Percentiles rank a stretch among this genome's conserved stretches.
phyloP scores from a whole-genome alignment of 2,888 invertebrate species.

The Silvanus unidentatus region DNA sequence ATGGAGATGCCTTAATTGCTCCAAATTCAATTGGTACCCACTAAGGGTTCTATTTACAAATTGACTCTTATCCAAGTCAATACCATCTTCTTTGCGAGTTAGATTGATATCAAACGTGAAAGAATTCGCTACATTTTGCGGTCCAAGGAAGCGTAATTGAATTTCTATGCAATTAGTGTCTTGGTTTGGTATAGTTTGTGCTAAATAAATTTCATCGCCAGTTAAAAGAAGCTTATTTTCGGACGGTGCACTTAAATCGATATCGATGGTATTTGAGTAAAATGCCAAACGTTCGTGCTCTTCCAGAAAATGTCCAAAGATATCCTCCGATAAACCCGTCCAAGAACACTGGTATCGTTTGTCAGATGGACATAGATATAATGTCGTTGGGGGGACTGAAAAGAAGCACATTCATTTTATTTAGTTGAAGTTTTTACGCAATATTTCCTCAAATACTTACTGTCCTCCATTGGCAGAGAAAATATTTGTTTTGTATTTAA shows the following conservation, averaged over 20 bases:
- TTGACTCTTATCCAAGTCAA: too few species aligned
- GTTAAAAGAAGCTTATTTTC: constrained; percentile 31
- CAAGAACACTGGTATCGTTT: constrained; percentile 33
- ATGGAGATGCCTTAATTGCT: constrained; percentile 11
- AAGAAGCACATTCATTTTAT: too few species aligned
- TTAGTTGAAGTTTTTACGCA: too few species aligned
- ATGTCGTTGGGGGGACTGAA: too few species aligned
- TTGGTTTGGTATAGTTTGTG: constrained; percentile 22
- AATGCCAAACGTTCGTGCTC: constrained; percentile 31
- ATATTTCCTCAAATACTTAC: too few species aligned
- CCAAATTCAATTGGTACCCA: constrained; percentile 16
- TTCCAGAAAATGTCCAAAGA: constrained; percentile 32
- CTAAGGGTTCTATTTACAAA: constrained; percentile 4
- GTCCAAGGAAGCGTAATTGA: constrained; percentile 30
- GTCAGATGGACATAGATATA: constrained; percentile 33
- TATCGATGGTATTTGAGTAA: constrained; percentile 22
- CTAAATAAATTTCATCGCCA: constrained; percentile 32
- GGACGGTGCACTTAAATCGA: constrained; percentile 23
- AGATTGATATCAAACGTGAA: constrained; percentile 26
- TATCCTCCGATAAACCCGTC: constrained; percentile 32
- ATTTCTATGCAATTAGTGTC: constrained; percentile 19
- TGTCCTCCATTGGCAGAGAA: too few species aligned
- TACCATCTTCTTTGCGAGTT: constrained; percentile 2
- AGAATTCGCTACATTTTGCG: constrained; percentile 22
- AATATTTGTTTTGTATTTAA: too few species aligned